Conservation (phyloP, 2,797 vertebrate species). For the Chiroxiphia lanceolata region DNA sequence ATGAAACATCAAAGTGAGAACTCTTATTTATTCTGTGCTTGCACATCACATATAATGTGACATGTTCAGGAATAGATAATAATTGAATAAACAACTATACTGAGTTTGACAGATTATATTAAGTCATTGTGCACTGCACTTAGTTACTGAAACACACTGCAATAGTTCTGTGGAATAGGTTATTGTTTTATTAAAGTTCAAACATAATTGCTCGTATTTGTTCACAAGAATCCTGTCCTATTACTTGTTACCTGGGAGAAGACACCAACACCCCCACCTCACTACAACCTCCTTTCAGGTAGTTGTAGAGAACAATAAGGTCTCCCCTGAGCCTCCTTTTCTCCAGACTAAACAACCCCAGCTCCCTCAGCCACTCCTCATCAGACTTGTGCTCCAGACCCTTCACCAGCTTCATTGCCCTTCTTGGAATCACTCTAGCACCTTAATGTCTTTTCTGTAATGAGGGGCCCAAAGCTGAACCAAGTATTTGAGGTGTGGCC, state of each 20-base stretch:
- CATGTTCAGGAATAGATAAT: not conserved
- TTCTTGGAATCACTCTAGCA: not conserved
- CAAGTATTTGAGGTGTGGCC: accelerated
- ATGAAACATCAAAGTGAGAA: not conserved
- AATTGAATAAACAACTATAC: not conserved
- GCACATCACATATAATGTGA: not conserved
- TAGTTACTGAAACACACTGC: not conserved
- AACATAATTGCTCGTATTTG: not conserved
- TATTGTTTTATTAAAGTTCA: not conserved
- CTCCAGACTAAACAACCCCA: not conserved
- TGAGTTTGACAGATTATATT: not conserved
- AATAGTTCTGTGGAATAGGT: not conserved
- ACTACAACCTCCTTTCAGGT: not conserved
- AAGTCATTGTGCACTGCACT: not conserved
- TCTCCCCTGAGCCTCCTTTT: not conserved
- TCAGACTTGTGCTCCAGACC: not conserved
- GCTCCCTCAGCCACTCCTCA: not conserved
- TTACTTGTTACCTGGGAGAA: not conserved
- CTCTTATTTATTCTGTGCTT: not conserved
- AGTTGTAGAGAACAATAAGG: not conserved
- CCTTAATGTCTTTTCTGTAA: accelerated
- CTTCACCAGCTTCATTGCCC: not conserved
- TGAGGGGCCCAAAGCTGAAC: not conserved
- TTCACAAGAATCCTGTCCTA: not conserved
- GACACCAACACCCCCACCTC: not conserved